phyloP scores from a whole-genome alignment of 1,140 invertebrate genomes.

The Polypedilum pembai region DNA sequence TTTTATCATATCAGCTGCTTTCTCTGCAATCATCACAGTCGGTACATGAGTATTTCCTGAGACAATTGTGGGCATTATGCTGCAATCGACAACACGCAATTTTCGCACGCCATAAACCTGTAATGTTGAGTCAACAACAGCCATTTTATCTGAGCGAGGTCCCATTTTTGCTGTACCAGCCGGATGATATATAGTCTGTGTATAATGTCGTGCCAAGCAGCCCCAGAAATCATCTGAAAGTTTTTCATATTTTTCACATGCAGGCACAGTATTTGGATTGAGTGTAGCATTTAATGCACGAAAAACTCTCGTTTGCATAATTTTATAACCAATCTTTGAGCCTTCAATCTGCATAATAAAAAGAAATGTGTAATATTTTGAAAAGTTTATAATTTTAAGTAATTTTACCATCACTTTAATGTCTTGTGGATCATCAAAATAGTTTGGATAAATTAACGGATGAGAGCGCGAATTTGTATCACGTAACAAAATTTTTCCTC shows the following conservation, averaged over 20 bases:
- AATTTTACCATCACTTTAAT: constrained; percentile 55
- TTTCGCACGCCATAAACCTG: constrained; percentile 52
- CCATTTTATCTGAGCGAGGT: constrained; percentile 45
- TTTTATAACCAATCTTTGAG: constrained; percentile 55
- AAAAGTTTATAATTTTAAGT: constrained; percentile 30
- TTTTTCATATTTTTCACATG: constrained; percentile 47
- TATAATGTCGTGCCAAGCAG: constrained; percentile 60
- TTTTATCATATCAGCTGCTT: constrained; percentile 58
- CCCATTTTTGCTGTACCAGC: constrained; percentile 60
- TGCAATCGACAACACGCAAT: constrained; percentile 61
- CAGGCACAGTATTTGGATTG: constrained; percentile 54
- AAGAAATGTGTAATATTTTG: not conserved
- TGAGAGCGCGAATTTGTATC: constrained; percentile 58
- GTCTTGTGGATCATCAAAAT: constrained; percentile 61
- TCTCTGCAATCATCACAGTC: constrained; percentile 62
- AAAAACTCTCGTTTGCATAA: constrained; percentile 58
- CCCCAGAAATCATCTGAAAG: constrained; percentile 56
- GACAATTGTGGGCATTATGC: constrained; percentile 61
- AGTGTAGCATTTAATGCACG: constrained; percentile 53
- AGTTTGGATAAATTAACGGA: constrained; percentile 76
- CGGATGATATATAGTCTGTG: constrained; percentile 62
- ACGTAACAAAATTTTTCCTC: constrained; percentile 57
- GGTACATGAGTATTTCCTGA: constrained; percentile 65
- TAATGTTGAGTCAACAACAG: constrained; percentile 54
- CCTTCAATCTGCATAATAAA: constrained; percentile 55